phyloP scores from a whole-genome alignment of 1,140 invertebrate genomes.

The Drosophila rufa region DNA sequence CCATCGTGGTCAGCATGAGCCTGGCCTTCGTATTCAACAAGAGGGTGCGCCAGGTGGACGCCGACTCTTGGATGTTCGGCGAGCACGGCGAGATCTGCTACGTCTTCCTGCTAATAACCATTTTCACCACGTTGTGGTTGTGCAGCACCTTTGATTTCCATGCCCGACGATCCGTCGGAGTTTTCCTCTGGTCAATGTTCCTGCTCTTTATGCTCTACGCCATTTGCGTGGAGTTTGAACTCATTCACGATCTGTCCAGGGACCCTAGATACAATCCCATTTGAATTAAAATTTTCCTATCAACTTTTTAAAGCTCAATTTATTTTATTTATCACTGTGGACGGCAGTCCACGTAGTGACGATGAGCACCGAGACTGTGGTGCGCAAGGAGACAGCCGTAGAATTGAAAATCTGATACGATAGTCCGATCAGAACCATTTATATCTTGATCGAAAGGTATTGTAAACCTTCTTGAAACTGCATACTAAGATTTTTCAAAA shows the following conservation, averaged over 20 bases:
- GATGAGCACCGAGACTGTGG: too few species aligned
- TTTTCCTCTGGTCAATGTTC: constrained; percentile 44
- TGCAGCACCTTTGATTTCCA: constrained; percentile 37
- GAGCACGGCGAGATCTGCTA: constrained; percentile 40
- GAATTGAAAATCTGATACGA: too few species aligned
- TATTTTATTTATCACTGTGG: too few species aligned
- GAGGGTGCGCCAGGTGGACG: background rate
- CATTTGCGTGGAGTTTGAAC: constrained; percentile 25
- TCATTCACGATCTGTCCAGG: constrained; percentile 35
- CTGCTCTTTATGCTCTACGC: constrained; percentile 31
- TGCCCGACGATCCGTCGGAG: constrained; percentile 47
- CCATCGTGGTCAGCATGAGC: constrained; percentile 38
- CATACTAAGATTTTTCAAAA: too few species aligned
- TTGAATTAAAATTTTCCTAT: constrained; percentile 11
- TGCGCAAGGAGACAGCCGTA: too few species aligned
- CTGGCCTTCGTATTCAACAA: constrained; percentile 44
- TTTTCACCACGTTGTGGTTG: constrained; percentile 34
- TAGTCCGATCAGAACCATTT: too few species aligned
- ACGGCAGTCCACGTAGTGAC: too few species aligned
- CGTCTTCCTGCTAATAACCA: constrained; percentile 44
- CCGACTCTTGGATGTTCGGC: constrained; percentile 35
- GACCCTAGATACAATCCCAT: constrained; percentile 12
- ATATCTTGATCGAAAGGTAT: too few species aligned
- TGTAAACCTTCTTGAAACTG: too few species aligned
- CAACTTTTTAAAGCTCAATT: background rate